Evolutionary conservation across 1,140 invertebrate species (phyloP).

Genomic region (Laupala kohalensis): DNA sequence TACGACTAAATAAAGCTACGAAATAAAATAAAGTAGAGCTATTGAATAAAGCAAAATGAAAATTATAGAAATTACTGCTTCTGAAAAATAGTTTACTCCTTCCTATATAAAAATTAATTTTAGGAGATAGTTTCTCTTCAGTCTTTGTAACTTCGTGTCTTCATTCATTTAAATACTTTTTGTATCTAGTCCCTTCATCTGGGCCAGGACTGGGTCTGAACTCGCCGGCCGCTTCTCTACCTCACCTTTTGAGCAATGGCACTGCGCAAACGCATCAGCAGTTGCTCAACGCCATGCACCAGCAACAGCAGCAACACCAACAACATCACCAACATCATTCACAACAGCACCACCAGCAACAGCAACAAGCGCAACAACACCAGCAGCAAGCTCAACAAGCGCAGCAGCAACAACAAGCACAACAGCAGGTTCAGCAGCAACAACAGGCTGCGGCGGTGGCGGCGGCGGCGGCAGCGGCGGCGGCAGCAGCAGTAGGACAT

Average conservation of each 20-base stretch:
- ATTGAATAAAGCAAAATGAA: no score
- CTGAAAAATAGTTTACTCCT: no score
- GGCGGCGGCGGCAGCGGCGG: no score
- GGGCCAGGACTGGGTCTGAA: conserved; percentile 30
- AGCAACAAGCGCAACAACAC: conserved; percentile 21
- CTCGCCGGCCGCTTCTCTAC: conserved; percentile 43
- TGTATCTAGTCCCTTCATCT: not conserved
- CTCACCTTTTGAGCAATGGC: conserved; percentile 53
- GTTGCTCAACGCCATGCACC: conserved; percentile 36
- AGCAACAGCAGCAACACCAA: conserved; percentile 22
- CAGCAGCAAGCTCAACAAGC: not conserved
- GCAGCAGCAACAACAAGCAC: not conserved
- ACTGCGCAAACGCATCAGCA: conserved; percentile 39
- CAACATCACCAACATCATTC: conserved; percentile 37
- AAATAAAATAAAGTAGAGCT: no score
- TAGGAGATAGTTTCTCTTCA: no score
- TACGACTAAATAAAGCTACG: no score
- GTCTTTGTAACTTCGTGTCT: no score
- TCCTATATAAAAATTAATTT: no score
- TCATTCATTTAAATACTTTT: no score
- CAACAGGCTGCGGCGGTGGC: not conserved
- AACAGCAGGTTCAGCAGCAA: not conserved
- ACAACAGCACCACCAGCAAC: conserved; percentile 29
- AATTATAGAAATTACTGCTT: no score
- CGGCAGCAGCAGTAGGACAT: not conserved